Base-by-base conservation (phyloP, 2,888 invertebrate genomes). In the Ormyrus rosae region DNA sequence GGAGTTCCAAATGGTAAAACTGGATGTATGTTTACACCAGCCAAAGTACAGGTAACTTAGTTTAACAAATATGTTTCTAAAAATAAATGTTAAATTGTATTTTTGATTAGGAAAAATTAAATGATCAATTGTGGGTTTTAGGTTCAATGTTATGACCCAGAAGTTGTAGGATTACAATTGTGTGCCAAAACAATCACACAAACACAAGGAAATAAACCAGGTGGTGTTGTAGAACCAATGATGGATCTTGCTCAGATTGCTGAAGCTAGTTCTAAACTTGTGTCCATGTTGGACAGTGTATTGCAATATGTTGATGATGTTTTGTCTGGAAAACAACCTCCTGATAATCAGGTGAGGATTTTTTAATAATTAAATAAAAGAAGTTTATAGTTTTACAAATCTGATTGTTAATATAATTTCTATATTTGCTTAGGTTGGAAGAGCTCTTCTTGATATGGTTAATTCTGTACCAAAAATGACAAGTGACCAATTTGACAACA, bases 11-110 rank as follows among this genome's bases (percentile, higher is more conserved):
- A 95, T 83, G 97, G 97, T 83, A 96, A 97, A 89, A 95, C 95
- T 88, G 98, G 99, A 83, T 96, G 96, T 90, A 97, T 98, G 98
- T 99, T 99, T 91, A 98, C 99, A 0, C 98, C 98, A 48, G 95
- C 99, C 56, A 95, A 96, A 84, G 97, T 98, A 8, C 96, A 97
- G 87, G 90, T 91, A 86, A 63, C 34, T 64, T 70, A 75, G 68
- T 64, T 65, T 71, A 70, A 7, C 72, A 56, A 8, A 13, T 60
- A 64, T 69, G 8, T 58, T 48, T 70, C 46, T 4, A 58, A 34
- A 34, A 34, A 50, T 55, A 50, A 10, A 70, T 11, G 58, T 10
- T 58, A 34, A 34, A 34, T 56, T 61, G 55, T 45, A 5, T 69
- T 10, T 3, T 3, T 34, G 34, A 34, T 34, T 34, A 34, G 4